Conservation (phyloP, 35 echinoderm and acorn worm genomes). For the Stichopus chloronotus region DNA sequence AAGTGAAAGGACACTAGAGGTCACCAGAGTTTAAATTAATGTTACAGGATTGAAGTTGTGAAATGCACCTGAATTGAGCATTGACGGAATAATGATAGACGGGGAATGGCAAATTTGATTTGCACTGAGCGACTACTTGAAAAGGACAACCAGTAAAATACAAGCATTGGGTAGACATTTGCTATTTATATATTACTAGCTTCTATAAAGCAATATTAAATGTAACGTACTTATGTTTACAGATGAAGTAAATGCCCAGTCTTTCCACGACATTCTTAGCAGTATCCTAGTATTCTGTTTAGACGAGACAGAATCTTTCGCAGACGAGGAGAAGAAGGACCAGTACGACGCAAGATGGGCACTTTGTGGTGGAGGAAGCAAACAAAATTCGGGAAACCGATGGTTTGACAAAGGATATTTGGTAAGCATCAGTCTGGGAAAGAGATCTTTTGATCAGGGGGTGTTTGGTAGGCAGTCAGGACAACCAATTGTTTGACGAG, state of each 20-base stretch:
- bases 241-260: constrained; percentile 44
- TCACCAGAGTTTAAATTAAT: no score
- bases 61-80: no score
- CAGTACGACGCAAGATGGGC: constrained; percentile 1
- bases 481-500: background rate
- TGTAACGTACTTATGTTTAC: background rate
- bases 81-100: no score
- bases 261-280: constrained; percentile 48
- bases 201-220: no score
- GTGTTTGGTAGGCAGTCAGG: background rate
- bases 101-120: no score
- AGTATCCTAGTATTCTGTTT: constrained; percentile 40
- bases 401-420: constrained; percentile 61
- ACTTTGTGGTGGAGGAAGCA: constrained; percentile 51
- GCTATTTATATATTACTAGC: no score
- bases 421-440: background rate
- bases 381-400: constrained; percentile 53
- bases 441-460: background rate
- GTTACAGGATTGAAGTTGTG: no score
- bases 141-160: no score
- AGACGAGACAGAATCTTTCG: constrained; percentile 45
- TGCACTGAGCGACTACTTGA: no score
- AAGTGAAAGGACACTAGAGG: no score
- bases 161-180: no score
- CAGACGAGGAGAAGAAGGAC: background rate